phyloP scores from a whole-genome alignment of 2,113 vertebrate species.

The Hystrix cristata region DNA sequence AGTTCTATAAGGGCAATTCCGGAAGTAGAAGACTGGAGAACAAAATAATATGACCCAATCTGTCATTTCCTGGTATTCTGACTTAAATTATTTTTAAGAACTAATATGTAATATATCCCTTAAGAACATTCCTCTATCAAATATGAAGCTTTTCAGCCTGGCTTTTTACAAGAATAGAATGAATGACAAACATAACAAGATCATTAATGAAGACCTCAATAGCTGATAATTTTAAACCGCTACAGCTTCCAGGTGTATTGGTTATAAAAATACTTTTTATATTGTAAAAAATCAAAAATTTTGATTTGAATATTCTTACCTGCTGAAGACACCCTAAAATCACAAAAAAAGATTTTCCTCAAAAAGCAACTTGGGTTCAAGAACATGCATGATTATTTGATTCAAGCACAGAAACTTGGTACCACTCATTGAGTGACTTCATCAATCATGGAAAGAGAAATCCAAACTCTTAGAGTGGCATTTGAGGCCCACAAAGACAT shows the following conservation, averaged over 20 bases:
- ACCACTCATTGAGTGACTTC: constrained; percentile 8
- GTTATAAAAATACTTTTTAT: not conserved
- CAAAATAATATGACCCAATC: constrained; percentile 16
- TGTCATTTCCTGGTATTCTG: constrained; percentile 14
- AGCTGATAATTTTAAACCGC: constrained; percentile 21
- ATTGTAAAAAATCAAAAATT: not conserved
- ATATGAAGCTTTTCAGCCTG: constrained; percentile 5
- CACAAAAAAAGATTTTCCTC: constrained; percentile 1
- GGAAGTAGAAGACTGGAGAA: not conserved
- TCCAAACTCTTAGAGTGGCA: not conserved
- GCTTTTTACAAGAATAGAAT: constrained; percentile 30
- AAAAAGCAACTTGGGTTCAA: constrained; percentile 1
- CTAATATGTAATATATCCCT: constrained; percentile 48
- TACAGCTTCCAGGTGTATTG: not conserved
- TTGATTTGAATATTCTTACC: constrained; percentile 41
- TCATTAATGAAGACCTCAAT: not conserved
- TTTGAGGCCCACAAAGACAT: constrained; percentile 18
- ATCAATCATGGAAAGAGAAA: constrained; percentile 30
- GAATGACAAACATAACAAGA: constrained; percentile 1
- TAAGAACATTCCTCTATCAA: constrained; percentile 60
- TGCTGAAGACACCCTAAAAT: constrained; percentile 52
- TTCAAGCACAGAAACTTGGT: constrained; percentile 39
- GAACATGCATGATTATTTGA: constrained; percentile 23
- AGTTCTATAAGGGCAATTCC: not conserved
- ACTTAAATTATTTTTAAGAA: constrained; percentile 56